These are phyloP conservation scores for Psittacula cyanocephala DNA, from an alignment of 2,113 vertebrate species.

Conservation along the genomic window DNA sequence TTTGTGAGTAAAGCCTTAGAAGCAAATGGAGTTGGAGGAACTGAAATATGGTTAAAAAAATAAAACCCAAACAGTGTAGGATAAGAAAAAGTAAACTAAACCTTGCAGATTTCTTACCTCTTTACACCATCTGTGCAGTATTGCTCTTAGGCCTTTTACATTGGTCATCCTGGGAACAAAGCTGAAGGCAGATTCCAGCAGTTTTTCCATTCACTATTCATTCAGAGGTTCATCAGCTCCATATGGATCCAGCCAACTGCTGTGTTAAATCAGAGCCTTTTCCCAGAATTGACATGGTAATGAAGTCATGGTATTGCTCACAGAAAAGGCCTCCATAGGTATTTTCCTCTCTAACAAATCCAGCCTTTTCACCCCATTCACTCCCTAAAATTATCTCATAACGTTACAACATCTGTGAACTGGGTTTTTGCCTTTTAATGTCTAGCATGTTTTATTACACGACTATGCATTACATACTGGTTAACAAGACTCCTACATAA, in stretches of 20 bases:
- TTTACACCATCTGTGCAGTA: constrained; percentile 90
- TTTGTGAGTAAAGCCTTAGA: neutral
- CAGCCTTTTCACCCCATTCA: constrained; percentile 80
- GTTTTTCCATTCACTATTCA: constrained; percentile 96
- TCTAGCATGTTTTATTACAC: constrained; percentile 56
- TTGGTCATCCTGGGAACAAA: constrained; percentile 93
- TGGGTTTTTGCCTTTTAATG: constrained; percentile 73
- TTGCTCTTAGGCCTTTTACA: constrained; percentile 82
- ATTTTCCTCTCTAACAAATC: constrained; percentile 75
- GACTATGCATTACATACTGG: constrained; percentile 36
- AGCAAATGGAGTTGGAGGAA: neutral
- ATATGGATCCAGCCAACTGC: constrained; percentile 90
- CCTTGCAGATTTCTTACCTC: constrained; percentile 72
- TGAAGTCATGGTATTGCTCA: constrained; percentile 83
- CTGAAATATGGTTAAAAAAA: neutral
- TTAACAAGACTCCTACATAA: constrained; percentile 43
- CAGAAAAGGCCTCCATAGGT: constrained; percentile 78
- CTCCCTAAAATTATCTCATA: constrained; percentile 82
- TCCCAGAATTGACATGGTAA: constrained; percentile 94
- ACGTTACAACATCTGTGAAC: constrained; percentile 81
- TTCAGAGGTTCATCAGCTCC: constrained; percentile 88
- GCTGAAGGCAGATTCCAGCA: constrained; percentile 94
- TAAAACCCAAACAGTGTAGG: neutral
- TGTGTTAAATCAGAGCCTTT: constrained; percentile 86
- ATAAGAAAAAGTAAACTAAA: constrained; percentile 58